These are phyloP conservation scores for Monopis laevigella DNA, from an alignment of 2,888 invertebrate species.

Conservation along the genomic window DNA sequence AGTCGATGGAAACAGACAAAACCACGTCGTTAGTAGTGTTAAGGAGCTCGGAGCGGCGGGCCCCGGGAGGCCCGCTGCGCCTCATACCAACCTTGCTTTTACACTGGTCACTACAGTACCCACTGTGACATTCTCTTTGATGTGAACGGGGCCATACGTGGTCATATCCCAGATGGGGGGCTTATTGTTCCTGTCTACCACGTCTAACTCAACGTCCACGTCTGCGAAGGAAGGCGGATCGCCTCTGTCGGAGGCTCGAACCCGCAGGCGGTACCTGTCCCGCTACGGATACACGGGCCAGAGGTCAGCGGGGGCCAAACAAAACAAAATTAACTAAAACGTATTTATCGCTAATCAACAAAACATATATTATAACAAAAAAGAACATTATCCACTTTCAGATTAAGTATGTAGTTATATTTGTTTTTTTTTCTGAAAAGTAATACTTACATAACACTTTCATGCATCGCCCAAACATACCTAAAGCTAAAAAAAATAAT, in stretches of 20 bases:
- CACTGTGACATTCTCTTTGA: conserved; percentile 99
- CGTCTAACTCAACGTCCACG: conserved; percentile 97
- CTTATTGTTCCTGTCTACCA: conserved; percentile 98
- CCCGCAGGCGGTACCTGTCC: conserved; percentile 95
- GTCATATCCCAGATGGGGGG: conserved; percentile 95
- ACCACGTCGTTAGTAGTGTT: conserved; percentile 74
- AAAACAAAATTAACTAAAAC: conserved; percentile 64
- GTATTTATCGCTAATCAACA: conserved; percentile 60
- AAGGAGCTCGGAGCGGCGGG: conserved; percentile 62
- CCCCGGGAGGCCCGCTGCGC: conserved; percentile 57
- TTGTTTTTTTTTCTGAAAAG: neutral
- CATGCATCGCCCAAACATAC: conserved; percentile 52
- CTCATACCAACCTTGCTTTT: conserved; percentile 96
- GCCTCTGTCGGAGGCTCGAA: conserved; percentile 96
- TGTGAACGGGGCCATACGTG: conserved; percentile 97
- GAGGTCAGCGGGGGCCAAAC: conserved; percentile 74
- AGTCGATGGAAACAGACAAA: conserved; percentile 73
- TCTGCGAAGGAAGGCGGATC: conserved; percentile 91
- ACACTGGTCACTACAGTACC: conserved; percentile 98
- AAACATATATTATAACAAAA: conserved; percentile 32
- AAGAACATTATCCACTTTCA: conserved; percentile 44
- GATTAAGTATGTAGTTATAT: conserved; percentile 21
- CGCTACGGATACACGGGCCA: conserved; percentile 87
- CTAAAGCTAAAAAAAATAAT: conserved; percentile 56
- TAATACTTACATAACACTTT: conserved; percentile 22